phyloP scores from a whole-genome alignment of 2,888 invertebrate genomes.

The Standfussiana lucernea region DNA sequence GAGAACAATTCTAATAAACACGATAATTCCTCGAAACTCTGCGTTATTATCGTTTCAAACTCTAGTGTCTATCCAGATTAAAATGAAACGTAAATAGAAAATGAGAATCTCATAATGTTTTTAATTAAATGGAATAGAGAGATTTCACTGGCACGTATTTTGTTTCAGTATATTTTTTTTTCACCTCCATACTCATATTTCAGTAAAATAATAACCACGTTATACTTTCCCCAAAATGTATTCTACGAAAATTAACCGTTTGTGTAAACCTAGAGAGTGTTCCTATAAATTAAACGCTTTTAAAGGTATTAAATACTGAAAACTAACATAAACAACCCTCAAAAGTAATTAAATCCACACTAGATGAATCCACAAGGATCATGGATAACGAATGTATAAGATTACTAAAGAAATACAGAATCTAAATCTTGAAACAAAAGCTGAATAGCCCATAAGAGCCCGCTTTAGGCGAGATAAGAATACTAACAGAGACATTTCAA shows the following conservation, averaged over 20 bases:
- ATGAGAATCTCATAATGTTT: conserved; percentile 19
- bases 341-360: conserved; percentile 41
- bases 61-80: conserved; percentile 42
- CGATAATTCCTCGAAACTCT: conserved; percentile 37
- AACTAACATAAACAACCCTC: conserved; percentile 12
- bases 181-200: neutral
- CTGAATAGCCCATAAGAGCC: conserved; percentile 76
- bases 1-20: conserved; percentile 50
- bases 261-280: neutral
- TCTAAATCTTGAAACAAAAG: conserved; percentile 81
- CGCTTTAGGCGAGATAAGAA: conserved; percentile 79
- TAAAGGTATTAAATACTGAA: neutral
- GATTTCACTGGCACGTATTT: neutral
- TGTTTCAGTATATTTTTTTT: neutral
- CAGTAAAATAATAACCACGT: neutral
- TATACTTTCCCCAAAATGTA: neutral
- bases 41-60: conserved; percentile 42
- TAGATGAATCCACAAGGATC: conserved; percentile 37
- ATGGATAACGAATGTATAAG: conserved; percentile 69
- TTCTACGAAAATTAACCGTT: neutral
- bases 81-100: conserved; percentile 39
- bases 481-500: conserved; percentile 71
- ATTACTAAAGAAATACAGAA: conserved; percentile 77
- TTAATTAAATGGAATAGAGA: neutral
- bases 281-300: neutral